Conservation (phyloP, 2,888 invertebrate species). For the Drosophila meridionalis region DNA sequence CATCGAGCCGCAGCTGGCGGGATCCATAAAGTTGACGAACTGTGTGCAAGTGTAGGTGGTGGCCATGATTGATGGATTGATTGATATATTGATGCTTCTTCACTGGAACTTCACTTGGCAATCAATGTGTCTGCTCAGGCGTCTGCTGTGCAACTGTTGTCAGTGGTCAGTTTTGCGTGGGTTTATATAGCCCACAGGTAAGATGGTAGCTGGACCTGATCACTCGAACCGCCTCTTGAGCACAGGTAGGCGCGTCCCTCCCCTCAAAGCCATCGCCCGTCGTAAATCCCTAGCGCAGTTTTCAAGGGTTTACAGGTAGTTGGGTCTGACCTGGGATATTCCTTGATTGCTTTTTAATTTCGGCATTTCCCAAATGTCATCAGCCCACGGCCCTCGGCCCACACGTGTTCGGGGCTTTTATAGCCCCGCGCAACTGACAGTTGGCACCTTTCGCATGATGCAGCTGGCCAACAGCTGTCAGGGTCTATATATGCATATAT, state of each 20-base stretch:
- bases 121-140: constrained; percentile 21
- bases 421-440: constrained; percentile 18
- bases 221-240: not conserved
- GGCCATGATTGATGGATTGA: constrained; percentile 31
- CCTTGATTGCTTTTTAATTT: constrained; percentile 66
- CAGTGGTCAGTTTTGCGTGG: not conserved
- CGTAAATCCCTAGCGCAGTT: constrained; percentile 17
- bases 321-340: constrained; percentile 34
- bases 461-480: constrained; percentile 10
- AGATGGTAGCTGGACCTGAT: not conserved
- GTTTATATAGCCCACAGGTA: not conserved
- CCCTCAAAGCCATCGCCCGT: not conserved
- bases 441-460: constrained; percentile 22
- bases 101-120: not conserved
- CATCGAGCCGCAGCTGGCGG: constrained; percentile 1
- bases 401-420: constrained; percentile 37
- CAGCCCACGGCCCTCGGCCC: not conserved
- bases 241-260: constrained; percentile 36
- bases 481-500: constrained; percentile 2
- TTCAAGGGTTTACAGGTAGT: constrained; percentile 33
- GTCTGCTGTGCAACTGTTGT: constrained; percentile 54
- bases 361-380: constrained; percentile 35
- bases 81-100: not conserved
- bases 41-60: constrained; percentile 52
- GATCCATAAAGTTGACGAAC: constrained; percentile 37